Conservation (phyloP, 2,888 invertebrate genomes). For the Dynastes hyllus region DNA sequence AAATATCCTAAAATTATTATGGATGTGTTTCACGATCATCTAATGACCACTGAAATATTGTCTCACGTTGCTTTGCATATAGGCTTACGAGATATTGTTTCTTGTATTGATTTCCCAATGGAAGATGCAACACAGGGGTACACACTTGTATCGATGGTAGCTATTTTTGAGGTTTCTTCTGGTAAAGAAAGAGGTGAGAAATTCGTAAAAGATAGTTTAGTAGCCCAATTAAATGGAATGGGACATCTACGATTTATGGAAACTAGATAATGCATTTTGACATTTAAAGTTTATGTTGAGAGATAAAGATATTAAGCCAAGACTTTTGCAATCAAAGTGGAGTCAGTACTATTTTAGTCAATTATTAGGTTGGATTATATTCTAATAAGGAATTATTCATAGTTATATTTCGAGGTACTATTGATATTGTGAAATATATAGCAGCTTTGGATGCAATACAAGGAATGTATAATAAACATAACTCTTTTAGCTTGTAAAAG, state of each 20-base stretch:
- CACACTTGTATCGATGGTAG: conserved; percentile 88
- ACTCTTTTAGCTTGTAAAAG: conserved; percentile 1
- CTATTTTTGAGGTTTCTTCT: conserved; percentile 81
- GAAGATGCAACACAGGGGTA: conserved; percentile 78
- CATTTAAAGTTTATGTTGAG: conserved; percentile 79
- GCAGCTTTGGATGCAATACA: conserved; percentile 90
- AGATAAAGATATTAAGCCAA: conserved; percentile 80
- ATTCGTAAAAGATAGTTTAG: conserved; percentile 91
- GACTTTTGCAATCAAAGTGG: conserved; percentile 87
- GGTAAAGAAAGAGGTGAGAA: conserved; percentile 78
- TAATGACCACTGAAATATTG: conserved; percentile 80
- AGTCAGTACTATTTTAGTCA: conserved; percentile 85
- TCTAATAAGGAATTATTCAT: conserved; percentile 86
- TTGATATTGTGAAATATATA: conserved; percentile 88
- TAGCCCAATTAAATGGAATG: conserved; percentile 87
- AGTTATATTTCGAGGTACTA: conserved; percentile 89
- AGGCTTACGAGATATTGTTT: conserved; percentile 88
- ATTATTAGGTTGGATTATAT: conserved; percentile 93
- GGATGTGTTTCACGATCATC: conserved; percentile 77
- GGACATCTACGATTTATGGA: conserved; percentile 90
- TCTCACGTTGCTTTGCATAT: conserved; percentile 82
- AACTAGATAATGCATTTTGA: conserved; percentile 83
- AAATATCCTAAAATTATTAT: conserved; percentile 86
- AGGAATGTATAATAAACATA: conserved; percentile 63
- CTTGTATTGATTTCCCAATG: conserved; percentile 82